Evolutionary conservation across 2,888 invertebrate species (phyloP).

Genomic region (Anaspis maculata): DNA sequence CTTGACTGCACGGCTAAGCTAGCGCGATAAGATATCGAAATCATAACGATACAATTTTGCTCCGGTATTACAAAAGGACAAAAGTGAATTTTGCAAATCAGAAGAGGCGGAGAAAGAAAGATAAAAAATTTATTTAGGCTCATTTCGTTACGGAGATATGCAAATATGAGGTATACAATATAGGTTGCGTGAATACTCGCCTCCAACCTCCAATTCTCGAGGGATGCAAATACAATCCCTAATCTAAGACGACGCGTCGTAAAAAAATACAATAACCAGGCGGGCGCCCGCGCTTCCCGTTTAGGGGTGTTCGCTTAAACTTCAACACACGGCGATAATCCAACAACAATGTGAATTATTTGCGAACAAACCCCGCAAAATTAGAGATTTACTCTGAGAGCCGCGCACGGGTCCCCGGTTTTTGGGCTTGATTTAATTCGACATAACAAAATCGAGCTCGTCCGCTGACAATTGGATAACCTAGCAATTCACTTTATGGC

Average conservation of each 20-base stretch:
- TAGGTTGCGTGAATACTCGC: slow-evolving; percentile 35
- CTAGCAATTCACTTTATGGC: slow-evolving; percentile 5
- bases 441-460: not conserved
- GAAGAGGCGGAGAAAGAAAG: too few relatives aligned
- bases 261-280: slow-evolving; percentile 33
- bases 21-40: too few relatives aligned
- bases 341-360: slow-evolving; percentile 6
- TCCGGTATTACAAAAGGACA: too few relatives aligned
- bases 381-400: slow-evolving; percentile 1
- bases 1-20: too few relatives aligned
- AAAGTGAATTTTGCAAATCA: too few relatives aligned
- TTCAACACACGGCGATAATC: slow-evolving; percentile 5
- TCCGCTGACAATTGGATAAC: not conserved
- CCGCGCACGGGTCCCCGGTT: not conserved
- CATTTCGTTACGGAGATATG: slow-evolving; percentile 34
- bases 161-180: slow-evolving; percentile 38
- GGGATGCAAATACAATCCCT: slow-evolving; percentile 29
- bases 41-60: too few relatives aligned
- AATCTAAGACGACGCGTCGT: slow-evolving; percentile 32
- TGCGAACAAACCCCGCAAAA: slow-evolving; percentile 3
- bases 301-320: slow-evolving; percentile 5
- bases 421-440: slow-evolving; percentile 4
- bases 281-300: slow-evolving; percentile 16
- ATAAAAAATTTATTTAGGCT: slow-evolving; percentile 37
- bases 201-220: slow-evolving; percentile 26